These are phyloP conservation scores for Drosophila ezoana DNA, from an alignment of 2,888 invertebrate genomes.

Conservation along the genomic window DNA sequence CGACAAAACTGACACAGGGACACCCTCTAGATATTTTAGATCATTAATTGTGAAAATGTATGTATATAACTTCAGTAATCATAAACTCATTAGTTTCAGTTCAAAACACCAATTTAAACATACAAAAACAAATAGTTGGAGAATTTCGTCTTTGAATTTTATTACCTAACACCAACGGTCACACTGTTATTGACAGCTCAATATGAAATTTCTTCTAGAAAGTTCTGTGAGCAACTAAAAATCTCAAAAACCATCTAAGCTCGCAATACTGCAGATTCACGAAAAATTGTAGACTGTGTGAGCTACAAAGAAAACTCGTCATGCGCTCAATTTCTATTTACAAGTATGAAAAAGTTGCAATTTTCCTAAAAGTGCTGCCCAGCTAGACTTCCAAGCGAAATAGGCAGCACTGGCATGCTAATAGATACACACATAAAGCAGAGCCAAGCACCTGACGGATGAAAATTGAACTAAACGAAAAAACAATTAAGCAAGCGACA, in stretches of 20 bases:
- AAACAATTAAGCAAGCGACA: background rate
- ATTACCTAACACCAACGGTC: background rate
- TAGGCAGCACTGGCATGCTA: slow-evolving; percentile 37
- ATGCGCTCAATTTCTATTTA: background rate
- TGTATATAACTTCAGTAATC: too few relatives aligned
- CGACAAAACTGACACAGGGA: too few relatives aligned
- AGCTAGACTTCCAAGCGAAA: slow-evolving; percentile 2
- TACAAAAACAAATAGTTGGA: too few relatives aligned
- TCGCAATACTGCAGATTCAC: too few relatives aligned
- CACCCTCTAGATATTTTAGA: too few relatives aligned
- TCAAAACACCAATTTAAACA: too few relatives aligned
- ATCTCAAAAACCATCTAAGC: too few relatives aligned
- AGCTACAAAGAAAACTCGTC: background rate
- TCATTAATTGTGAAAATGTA: too few relatives aligned
- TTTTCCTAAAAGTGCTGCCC: slow-evolving; percentile 21
- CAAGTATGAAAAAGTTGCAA: background rate
- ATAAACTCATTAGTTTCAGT: too few relatives aligned
- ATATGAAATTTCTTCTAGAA: background rate
- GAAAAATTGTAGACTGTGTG: too few relatives aligned
- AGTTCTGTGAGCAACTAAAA: too few relatives aligned
- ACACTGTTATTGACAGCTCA: background rate
- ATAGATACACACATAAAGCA: slow-evolving; percentile 38
- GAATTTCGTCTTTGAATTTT: too few relatives aligned
- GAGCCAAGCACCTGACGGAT: background rate
- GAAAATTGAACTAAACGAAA: background rate